Conservation (phyloP, 2,888 invertebrate species). For the Pseudococcus longispinus region DNA sequence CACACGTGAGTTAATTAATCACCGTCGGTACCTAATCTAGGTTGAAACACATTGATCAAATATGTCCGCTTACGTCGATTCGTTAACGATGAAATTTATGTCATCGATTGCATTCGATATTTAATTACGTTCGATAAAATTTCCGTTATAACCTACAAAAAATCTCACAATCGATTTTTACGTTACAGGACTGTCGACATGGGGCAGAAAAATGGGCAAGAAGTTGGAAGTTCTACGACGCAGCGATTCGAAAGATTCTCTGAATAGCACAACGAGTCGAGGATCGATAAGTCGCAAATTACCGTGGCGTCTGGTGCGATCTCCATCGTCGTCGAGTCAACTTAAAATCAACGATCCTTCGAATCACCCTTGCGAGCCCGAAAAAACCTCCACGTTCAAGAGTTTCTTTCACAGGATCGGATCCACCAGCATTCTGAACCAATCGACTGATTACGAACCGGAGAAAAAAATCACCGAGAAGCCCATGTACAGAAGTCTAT, state of each 20-base stretch:
- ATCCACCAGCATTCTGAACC: slow-evolving; percentile 75
- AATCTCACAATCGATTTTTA: slow-evolving; percentile 42
- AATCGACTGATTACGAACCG: slow-evolving; percentile 61
- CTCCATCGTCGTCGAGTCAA: slow-evolving; percentile 59
- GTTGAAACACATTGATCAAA: neutral
- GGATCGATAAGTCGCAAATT: slow-evolving; percentile 59
- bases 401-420: slow-evolving; percentile 79
- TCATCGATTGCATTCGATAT: neutral
- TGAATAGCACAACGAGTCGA: slow-evolving; percentile 61
- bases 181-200: slow-evolving; percentile 72
- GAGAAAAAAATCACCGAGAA: neutral
- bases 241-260: slow-evolving; percentile 70
- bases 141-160: slow-evolving; percentile 24
- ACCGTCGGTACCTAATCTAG: neutral
- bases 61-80: neutral
- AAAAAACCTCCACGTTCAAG: slow-evolving; percentile 69
- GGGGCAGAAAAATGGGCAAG: slow-evolving; percentile 81
- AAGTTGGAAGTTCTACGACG: slow-evolving; percentile 78
- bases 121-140: neutral
- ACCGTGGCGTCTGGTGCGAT: slow-evolving; percentile 64
- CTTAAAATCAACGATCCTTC: slow-evolving; percentile 51
- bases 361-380: slow-evolving; percentile 43
- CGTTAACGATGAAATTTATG: neutral
- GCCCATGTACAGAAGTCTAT: slow-evolving; percentile 75
- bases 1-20: neutral